phyloP scores from a whole-genome alignment of 2,797 vertebrate species.

The Atherinosoma microstoma region DNA sequence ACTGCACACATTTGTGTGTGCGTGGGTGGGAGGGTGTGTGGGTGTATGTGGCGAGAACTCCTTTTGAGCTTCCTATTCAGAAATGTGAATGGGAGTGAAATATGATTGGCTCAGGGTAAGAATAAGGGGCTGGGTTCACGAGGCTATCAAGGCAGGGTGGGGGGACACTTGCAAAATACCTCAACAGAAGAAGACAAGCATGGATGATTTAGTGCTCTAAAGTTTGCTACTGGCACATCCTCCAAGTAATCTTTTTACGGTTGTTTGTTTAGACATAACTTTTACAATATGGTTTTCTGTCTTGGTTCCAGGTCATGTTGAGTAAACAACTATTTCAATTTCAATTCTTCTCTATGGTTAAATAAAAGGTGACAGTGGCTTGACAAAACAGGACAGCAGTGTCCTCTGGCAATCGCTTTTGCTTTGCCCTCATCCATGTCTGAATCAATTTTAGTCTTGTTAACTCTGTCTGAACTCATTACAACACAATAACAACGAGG shows the following conservation, averaged over 20 bases:
- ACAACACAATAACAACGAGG: constrained; percentile 17
- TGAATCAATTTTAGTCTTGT: constrained; percentile 43
- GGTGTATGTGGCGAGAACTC: constrained; percentile 59
- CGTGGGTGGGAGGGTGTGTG: background rate
- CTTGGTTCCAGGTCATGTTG: constrained; percentile 18
- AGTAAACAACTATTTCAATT: constrained; percentile 32
- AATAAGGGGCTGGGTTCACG: constrained; percentile 76
- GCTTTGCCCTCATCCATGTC: constrained; percentile 25
- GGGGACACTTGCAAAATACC: constrained; percentile 60
- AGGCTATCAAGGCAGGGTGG: constrained; percentile 63
- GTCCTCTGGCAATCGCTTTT: constrained; percentile 30
- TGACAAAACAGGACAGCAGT: constrained; percentile 21
- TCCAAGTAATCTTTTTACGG: constrained; percentile 24
- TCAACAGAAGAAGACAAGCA: constrained; percentile 55
- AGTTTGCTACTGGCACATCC: constrained; percentile 28
- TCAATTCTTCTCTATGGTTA: constrained; percentile 11
- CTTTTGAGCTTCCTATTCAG: constrained; percentile 73
- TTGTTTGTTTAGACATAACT: constrained; percentile 29
- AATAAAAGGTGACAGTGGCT: constrained; percentile 32
- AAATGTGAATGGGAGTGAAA: constrained; percentile 77
- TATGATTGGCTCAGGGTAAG: constrained; percentile 79
- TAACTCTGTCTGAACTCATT: constrained; percentile 60
- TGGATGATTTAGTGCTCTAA: constrained; percentile 43
- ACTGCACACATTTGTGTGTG: constrained; percentile 42
- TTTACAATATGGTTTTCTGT: constrained; percentile 7